Evolutionary conservation across 2,113 vertebrate genomes (phyloP).

Genomic region (Actenoides hombroni): DNA sequence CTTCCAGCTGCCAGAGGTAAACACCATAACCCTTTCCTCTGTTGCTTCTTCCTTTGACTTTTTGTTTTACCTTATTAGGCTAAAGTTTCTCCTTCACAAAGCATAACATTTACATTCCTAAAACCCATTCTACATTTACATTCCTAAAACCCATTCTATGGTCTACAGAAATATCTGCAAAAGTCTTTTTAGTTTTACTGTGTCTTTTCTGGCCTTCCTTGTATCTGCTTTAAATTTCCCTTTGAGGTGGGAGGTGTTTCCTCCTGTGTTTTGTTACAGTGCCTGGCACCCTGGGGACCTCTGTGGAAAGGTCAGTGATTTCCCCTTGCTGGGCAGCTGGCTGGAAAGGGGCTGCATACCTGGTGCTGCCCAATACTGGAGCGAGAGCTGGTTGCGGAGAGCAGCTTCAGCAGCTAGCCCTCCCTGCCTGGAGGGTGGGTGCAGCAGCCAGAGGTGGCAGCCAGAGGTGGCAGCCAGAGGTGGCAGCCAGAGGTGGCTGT

Average conservation of each 20-base stretch:
- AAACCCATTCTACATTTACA: slow-evolving; percentile 44
- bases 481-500: neutral
- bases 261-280: neutral
- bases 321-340: neutral
- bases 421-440: neutral
- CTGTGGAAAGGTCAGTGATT: neutral
- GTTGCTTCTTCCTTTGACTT: neutral
- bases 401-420: neutral
- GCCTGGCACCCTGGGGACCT: neutral
- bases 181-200: neutral
- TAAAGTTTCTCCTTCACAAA: slow-evolving; percentile 40
- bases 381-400: neutral
- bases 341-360: neutral
- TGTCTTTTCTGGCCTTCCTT: neutral
- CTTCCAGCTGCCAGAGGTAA: slow-evolving; percentile 24
- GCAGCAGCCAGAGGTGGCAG: neutral
- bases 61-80: slow-evolving; percentile 63
- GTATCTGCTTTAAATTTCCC: neutral
- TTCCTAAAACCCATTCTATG: slow-evolving; percentile 31
- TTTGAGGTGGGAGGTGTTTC: neutral
- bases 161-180: neutral
- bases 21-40: neutral
- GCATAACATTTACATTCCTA: slow-evolving; percentile 65
- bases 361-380: neutral
- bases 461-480: neutral